These are phyloP conservation scores for Heliocidaris erythrogramma DNA, from an alignment of 35 echinoderm and acorn worm species.

Conservation along the genomic window DNA sequence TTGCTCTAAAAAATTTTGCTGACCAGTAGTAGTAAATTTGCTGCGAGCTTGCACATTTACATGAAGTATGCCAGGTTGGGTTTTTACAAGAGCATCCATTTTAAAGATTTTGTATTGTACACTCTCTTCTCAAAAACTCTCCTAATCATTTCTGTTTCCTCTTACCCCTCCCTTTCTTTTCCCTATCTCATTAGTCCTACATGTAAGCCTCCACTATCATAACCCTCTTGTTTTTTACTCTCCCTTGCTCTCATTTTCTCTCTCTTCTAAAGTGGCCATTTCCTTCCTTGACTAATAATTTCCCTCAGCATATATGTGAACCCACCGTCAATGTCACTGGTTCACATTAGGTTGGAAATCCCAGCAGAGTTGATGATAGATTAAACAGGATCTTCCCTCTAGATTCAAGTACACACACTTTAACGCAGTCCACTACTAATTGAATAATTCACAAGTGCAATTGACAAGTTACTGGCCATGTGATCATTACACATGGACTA, in stretches of 20 bases:
- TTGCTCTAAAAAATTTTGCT: too few species aligned
- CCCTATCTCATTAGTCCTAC: too few species aligned
- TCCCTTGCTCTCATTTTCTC: neutral
- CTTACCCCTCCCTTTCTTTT: neutral
- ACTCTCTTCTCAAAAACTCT: neutral
- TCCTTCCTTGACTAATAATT: slow-evolving; percentile 38
- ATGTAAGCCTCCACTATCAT: neutral
- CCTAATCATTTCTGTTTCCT: neutral
- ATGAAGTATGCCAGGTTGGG: too few species aligned
- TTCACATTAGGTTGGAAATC: slow-evolving; percentile 34
- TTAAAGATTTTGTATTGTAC: too few species aligned
- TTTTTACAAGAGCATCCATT: too few species aligned
- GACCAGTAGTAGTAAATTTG: too few species aligned
- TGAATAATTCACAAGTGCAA: slow-evolving; percentile 40
- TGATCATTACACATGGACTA: neutral
- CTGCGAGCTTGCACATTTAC: too few species aligned
- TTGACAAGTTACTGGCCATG: slow-evolving; percentile 5
- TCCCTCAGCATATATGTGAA: neutral
- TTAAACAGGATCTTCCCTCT: slow-evolving; percentile 23
- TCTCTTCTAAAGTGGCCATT: slow-evolving; percentile 6
- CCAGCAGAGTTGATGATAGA: slow-evolving; percentile 31
- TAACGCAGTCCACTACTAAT: neutral
- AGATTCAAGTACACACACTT: neutral
- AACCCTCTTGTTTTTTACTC: neutral
- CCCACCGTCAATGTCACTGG: slow-evolving; percentile 4